Base-by-base conservation (phyloP, 2,113 vertebrate species). In the Mystacornis crossleyi region DNA sequence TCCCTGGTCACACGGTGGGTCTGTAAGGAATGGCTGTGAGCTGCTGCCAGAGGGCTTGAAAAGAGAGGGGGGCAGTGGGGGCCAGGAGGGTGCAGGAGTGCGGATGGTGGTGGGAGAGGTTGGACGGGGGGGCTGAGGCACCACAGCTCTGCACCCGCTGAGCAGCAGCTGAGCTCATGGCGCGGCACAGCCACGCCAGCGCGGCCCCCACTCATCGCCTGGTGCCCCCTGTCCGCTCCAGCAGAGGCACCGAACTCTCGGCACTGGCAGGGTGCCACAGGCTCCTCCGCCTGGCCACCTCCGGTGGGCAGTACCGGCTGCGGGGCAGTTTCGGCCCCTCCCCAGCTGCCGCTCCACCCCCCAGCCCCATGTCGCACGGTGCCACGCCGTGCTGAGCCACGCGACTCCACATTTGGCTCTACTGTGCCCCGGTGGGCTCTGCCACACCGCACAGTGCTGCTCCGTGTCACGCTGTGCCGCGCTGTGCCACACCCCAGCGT, bases 401-500 rank as follows among this genome's bases (percentile, higher is more conserved):
- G 1, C 66, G 36, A 6, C 51, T 17, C 33, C 26, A 33, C 28
- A 9, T 28, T 29, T 38, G 50, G 21, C 28, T 26, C 38, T 18
- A 1, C 8, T 20, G 1, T 21, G 57, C 26, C 8, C 0, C 8
- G 26, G 33, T 45, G 81, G 57, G 33, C 74, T 55, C 12, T 9
- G 17, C 8, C 2, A 2, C 12, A 5, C 45, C 26, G 15, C 58
- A 0, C 1, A 10, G 13, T 11, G 12, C 42, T 31, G 40, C 4
- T 29, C 45, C 5, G 0, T 8, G 51, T 15, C 26, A 1, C 7
- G 8, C 42, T 16, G 26, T 11, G 2, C 33, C 14, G 18, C 4
- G 1, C 2, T 3, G 24, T 18, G 28, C 9, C 51, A 13, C 9
- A 7, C 33, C n/a, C 26, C 60, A 34, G 2, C 11, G 1, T 1